Evolutionary conservation across 37 sponge, comb jelly and placozoan species (phyloP).

Genomic region (Spongilla lacustris): DNA sequence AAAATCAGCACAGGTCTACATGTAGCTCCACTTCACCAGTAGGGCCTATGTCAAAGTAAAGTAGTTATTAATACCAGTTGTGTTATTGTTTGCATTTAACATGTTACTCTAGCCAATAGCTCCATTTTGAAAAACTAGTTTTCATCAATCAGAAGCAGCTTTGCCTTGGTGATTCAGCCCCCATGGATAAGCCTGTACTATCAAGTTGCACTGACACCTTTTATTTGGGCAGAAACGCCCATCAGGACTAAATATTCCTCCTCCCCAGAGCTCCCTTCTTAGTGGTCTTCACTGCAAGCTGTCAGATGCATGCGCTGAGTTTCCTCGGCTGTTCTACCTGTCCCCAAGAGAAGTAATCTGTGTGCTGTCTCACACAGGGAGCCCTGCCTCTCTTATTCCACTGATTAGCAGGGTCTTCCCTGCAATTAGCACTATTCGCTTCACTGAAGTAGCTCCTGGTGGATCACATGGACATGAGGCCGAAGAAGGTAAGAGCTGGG

Average conservation of each 20-base stretch:
- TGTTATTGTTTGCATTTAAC: too few species aligned
- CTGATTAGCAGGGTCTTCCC: conserved; percentile 60
- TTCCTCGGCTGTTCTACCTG: conserved; percentile 59
- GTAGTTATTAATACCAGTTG: too few species aligned
- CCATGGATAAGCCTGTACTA: too few species aligned
- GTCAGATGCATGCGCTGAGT: conserved; percentile 2
- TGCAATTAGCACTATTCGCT: conserved; percentile 9
- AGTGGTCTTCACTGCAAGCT: conserved; percentile 16
- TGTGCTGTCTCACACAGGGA: conserved; percentile 17
- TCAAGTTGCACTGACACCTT: too few species aligned
- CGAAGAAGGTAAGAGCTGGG: not conserved
- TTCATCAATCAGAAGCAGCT: too few species aligned
- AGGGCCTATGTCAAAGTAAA: too few species aligned
- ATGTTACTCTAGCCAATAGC: too few species aligned
- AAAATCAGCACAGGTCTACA: too few species aligned
- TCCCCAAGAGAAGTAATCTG: conserved; percentile 33
- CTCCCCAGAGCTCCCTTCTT: conserved; percentile 10
- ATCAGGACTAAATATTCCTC: conserved; percentile 3
- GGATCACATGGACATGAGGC: not conserved
- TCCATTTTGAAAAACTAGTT: too few species aligned
- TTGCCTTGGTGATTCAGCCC: too few species aligned
- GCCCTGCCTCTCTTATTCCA: conserved; percentile 46
- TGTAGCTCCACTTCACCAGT: too few species aligned
- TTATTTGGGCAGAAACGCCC: too few species aligned
- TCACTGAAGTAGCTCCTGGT: conserved; percentile 6